Evolutionary conservation across 1,140 invertebrate species (phyloP).

Genomic region (Drosophila nigromelanica): DNA sequence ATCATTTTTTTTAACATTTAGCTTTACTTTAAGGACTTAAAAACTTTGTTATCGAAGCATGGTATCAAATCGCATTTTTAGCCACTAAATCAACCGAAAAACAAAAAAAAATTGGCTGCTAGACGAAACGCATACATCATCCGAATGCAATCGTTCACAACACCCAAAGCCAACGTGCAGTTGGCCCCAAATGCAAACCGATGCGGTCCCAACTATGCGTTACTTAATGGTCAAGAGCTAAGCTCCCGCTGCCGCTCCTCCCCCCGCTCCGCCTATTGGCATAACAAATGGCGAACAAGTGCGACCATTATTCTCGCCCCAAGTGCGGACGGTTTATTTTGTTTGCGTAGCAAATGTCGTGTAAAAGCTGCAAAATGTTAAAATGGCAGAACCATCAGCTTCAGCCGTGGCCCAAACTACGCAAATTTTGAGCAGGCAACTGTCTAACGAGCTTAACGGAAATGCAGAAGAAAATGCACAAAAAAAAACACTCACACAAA

Average conservation of each 20-base stretch:
- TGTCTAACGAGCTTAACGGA: constrained; percentile 67
- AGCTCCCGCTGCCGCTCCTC: background rate
- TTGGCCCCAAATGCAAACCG: constrained; percentile 7
- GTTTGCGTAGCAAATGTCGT: constrained; percentile 65
- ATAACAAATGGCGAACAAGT: constrained; percentile 63
- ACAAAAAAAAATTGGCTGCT: constrained; percentile 47
- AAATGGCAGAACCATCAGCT: constrained; percentile 30
- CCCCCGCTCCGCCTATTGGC: background rate
- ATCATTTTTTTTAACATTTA: constrained; percentile 8
- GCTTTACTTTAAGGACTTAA: constrained; percentile 9
- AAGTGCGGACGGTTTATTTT: constrained; percentile 43
- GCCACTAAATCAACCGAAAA: constrained; percentile 36
- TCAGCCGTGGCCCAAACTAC: constrained; percentile 31
- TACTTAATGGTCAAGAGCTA: constrained; percentile 60
- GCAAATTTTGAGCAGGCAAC: constrained; percentile 30
- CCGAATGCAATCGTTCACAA: constrained; percentile 31
- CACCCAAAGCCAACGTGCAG: constrained; percentile 7
- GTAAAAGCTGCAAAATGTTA: constrained; percentile 50
- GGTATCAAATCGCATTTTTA: constrained; percentile 19
- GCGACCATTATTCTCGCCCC: constrained; percentile 56
- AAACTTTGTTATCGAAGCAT: constrained; percentile 15
- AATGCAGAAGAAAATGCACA: constrained; percentile 46
- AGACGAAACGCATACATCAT: constrained; percentile 66
- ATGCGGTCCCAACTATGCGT: constrained; percentile 39
- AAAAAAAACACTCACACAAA: constrained; percentile 10